Base-by-base conservation (phyloP, 2,797 vertebrate genomes). In the Epinephelus malabaricus region DNA sequence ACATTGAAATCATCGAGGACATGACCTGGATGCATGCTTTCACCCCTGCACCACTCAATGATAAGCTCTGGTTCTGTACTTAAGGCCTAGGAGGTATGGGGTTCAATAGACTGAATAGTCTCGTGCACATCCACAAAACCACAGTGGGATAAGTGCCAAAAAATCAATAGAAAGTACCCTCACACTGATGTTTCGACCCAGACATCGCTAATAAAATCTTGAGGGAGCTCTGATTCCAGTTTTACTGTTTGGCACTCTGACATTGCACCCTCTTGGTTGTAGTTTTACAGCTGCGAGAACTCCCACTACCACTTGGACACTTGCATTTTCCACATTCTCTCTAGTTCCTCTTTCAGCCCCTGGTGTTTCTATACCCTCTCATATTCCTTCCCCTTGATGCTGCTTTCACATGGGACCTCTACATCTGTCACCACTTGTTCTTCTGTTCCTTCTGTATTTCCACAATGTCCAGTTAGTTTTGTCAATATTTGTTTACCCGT, bases 401-500 rank as follows among this genome's bases (percentile, higher is more conserved):
- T 69, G 45, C 34, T 49, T 25, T 67, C 69, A 75, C 34, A 38
- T 40, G 47, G 61, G 68, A 76, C 3, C 10, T 18, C 43, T 18
- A 25, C 34, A 18, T 79, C 66, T 79, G 25, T 78, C 58, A 27
- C 38, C 59, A 51, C 23, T 60, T 76, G 45, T 19, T 68, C 70
- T 75, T 63, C 17, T 55, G 17, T 23, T 62, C 6, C 21, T 23
- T 63, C 2, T 65, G 14, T 11, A 58, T 74, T 51, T 79, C 46
- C 30, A 63, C 40, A 58, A 47, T 23, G 64, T 77, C 53, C 58
- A 68, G 14, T 73, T 60, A 45, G 23, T 50, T 64, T 61, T 50
- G 38, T 74, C 61, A 83, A 68, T 68, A 82, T 81, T 78, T 79
- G 43, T 84, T 73, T 79, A 56, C 19, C 60, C 74, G 13, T 66